Conservation (phyloP, 2,113 vertebrate species). For the Sorex fumeus region DNA sequence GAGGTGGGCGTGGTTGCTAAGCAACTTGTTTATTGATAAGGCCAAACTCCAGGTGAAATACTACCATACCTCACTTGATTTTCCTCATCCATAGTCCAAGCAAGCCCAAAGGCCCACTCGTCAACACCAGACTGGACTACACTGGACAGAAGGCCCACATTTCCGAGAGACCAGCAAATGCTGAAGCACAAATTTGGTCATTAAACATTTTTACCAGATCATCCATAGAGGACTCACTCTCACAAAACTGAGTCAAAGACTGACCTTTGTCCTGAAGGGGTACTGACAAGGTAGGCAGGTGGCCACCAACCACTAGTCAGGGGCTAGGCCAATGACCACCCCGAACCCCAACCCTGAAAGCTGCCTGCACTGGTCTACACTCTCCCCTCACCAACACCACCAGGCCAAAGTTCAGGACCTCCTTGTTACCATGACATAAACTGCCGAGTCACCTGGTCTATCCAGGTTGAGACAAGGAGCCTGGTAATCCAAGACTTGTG, state of each 20-base stretch:
- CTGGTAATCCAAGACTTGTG: not conserved
- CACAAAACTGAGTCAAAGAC: not conserved
- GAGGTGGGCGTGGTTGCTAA: not conserved
- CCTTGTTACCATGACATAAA: conserved; percentile 25
- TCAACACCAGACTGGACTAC: not conserved
- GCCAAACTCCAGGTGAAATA: conserved; percentile 15
- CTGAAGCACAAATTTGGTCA: not conserved
- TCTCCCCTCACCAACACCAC: not conserved
- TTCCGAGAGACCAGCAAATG: conserved; percentile 26
- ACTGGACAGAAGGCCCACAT: not conserved
- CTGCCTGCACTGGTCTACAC: not conserved
- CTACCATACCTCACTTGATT: not conserved
- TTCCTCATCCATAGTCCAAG: not conserved
- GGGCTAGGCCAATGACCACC: not conserved
- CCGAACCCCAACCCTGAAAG: not conserved
- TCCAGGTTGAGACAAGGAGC: not conserved
- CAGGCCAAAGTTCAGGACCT: not conserved
- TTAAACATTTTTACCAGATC: not conserved
- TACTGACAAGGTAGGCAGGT: not conserved
- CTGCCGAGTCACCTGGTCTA: not conserved
- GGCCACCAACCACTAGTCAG: not conserved
- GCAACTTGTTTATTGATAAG: not conserved
- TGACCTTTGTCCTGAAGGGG: not conserved
- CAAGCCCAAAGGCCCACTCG: not conserved
- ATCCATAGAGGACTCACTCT: not conserved